These are phyloP conservation scores for Selenia dentaria DNA, from an alignment of 2,888 invertebrate species.

Conservation along the genomic window DNA sequence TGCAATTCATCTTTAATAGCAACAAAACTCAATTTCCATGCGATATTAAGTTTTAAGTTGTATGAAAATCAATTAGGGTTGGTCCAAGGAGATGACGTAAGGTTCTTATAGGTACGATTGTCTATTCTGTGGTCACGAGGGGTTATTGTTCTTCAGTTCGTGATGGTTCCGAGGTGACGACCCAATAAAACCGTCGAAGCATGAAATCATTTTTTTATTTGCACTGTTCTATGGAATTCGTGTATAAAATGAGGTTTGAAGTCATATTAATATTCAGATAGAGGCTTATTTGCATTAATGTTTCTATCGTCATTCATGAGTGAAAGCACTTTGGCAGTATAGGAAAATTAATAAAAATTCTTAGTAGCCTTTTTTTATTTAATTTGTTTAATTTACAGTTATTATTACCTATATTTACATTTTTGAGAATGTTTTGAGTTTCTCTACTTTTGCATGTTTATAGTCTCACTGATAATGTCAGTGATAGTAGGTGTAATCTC, in stretches of 20 bases:
- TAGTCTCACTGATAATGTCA: no score
- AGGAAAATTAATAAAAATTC: no score
- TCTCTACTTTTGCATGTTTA: no score
- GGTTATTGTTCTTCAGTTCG: conserved; percentile 48
- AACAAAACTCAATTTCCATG: conserved; percentile 14
- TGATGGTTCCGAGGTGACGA: conserved; percentile 41
- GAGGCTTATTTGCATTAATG: conserved; percentile 5
- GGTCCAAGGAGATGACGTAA: conserved; percentile 61
- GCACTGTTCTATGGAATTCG: conserved; percentile 9
- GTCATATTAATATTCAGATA: background rate
- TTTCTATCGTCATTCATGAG: background rate
- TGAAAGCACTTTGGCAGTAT: no score
- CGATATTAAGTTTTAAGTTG: conserved; percentile 26
- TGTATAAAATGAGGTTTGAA: conserved; percentile 6
- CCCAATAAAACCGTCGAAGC: conserved; percentile 40
- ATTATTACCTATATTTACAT: no score
- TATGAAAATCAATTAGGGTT: conserved; percentile 60
- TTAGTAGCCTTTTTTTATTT: no score
- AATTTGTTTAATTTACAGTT: no score
- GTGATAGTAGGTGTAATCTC: no score
- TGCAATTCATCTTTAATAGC: conserved; percentile 1
- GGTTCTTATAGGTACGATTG: conserved; percentile 33
- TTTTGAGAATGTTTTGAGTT: no score
- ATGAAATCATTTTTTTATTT: conserved; percentile 24
- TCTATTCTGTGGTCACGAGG: conserved; percentile 31